These are phyloP conservation scores for Bombus sibiricus DNA, from an alignment of 1,140 invertebrate species.

Conservation along the genomic window DNA sequence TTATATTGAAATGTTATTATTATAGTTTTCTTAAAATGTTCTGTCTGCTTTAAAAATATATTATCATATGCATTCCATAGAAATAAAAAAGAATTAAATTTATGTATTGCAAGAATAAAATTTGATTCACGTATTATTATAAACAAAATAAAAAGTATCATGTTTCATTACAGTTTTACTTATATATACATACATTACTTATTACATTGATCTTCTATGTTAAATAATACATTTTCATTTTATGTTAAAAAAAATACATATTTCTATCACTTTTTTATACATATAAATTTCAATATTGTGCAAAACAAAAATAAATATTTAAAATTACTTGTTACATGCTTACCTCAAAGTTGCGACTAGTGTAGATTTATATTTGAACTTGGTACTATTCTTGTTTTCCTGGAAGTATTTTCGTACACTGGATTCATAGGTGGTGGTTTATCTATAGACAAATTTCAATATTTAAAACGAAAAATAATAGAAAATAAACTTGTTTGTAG, in stretches of 20 bases:
- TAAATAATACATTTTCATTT: constrained; percentile 6
- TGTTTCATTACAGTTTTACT: constrained; percentile 7
- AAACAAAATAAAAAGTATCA: background rate
- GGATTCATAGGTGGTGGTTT: constrained; percentile 77
- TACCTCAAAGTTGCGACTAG: constrained; percentile 69
- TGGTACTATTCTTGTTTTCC: constrained; percentile 65
- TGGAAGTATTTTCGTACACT: constrained; percentile 63
- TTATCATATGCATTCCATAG: background rate
- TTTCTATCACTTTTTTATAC: constrained; percentile 43
- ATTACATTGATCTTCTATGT: background rate
- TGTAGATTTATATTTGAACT: constrained; percentile 69
- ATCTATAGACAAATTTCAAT: constrained; percentile 63
- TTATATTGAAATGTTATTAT: too few species aligned
- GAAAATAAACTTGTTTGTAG: constrained; percentile 1
- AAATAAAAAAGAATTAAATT: background rate
- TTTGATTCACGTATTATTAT: constrained; percentile 12
- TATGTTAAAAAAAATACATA: constrained; percentile 66
- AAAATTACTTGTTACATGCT: constrained; percentile 54
- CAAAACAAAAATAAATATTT: constrained; percentile 29
- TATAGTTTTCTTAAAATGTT: background rate
- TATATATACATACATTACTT: background rate
- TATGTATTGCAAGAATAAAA: background rate
- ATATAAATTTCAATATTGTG: constrained; percentile 22
- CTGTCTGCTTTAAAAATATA: background rate
- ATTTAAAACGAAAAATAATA: background rate